Evolutionary conservation across 1,140 invertebrate species (phyloP).

Genomic region (Drosophila subpulchrella): DNA sequence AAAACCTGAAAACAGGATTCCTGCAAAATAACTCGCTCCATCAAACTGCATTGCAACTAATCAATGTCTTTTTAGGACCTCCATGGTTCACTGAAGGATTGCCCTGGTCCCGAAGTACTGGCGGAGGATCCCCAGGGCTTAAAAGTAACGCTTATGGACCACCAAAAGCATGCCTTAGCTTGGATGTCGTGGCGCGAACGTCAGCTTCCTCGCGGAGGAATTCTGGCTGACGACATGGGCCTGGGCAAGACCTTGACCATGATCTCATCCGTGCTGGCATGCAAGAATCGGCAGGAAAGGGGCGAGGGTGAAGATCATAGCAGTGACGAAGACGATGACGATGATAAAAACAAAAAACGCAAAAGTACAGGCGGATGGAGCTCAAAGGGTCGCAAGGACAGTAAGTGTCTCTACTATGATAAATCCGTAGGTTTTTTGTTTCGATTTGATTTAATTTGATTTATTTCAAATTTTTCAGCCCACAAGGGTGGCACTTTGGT

Average conservation of each 20-base stretch:
- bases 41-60: neutral
- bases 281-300: slow-evolving; percentile 65
- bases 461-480: slow-evolving; percentile 55
- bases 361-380: slow-evolving; percentile 65
- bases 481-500: slow-evolving; percentile 91
- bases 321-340: slow-evolving; percentile 63
- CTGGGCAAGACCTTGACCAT: slow-evolving; percentile 96
- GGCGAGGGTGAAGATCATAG: slow-evolving; percentile 17
- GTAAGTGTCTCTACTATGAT: slow-evolving; percentile 52
- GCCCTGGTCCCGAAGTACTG: slow-evolving; percentile 87
- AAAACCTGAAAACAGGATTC: slow-evolving; percentile 21
- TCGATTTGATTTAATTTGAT: neutral
- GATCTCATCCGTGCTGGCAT: slow-evolving; percentile 91
- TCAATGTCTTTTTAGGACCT: slow-evolving; percentile 86
- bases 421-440: neutral
- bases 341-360: slow-evolving; percentile 55
- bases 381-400: slow-evolving; percentile 73
- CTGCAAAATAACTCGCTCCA: no score
- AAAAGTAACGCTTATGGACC: slow-evolving; percentile 90
- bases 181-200: slow-evolving; percentile 96
- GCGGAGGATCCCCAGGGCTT: slow-evolving; percentile 88
- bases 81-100: slow-evolving; percentile 89
- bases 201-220: slow-evolving; percentile 92
- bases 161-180: slow-evolving; percentile 94
- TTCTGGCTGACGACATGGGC: slow-evolving; percentile 97